These are phyloP conservation scores for Thalpophila matura DNA, from an alignment of 2,888 invertebrate genomes.

Conservation along the genomic window DNA sequence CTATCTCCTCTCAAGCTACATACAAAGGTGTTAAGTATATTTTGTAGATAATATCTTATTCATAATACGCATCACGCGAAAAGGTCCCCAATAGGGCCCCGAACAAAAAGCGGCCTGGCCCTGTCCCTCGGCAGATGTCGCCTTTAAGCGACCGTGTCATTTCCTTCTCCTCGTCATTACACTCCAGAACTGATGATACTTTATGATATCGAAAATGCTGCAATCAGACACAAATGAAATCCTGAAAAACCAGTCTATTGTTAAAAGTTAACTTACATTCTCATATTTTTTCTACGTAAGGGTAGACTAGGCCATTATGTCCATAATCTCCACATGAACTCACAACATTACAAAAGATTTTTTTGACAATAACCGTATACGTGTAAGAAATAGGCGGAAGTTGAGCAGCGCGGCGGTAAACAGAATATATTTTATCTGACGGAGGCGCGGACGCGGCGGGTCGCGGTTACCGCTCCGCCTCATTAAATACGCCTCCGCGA, in stretches of 20 bases:
- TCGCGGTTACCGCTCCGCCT: constrained; percentile 20
- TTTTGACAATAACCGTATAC: constrained; percentile 55
- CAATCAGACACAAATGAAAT: constrained; percentile 36
- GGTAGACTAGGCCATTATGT: constrained; percentile 11
- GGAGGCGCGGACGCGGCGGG: constrained; percentile 12
- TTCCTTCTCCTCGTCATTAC: constrained; percentile 46
- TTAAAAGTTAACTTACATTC: constrained; percentile 12
- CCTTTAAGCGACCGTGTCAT: constrained; percentile 45
- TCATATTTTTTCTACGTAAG: constrained; percentile 20
- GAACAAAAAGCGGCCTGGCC: constrained; percentile 39
- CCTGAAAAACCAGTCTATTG: constrained; percentile 18
- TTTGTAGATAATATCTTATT: constrained; percentile 33
- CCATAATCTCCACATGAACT: constrained; percentile 10
- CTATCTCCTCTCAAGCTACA: too few species aligned
- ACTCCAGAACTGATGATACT: constrained; percentile 25
- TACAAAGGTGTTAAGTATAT: constrained; percentile 10
- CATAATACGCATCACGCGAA: constrained; percentile 42
- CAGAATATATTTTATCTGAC: constrained; percentile 49
- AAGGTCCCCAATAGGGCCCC: constrained; percentile 28
- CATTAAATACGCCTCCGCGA: constrained; percentile 37
- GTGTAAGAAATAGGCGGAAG: constrained; percentile 39
- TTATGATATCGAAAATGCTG: constrained; percentile 24
- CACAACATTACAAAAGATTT: constrained; percentile 40
- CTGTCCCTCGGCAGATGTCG: constrained; percentile 61
- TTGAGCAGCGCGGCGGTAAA: constrained; percentile 18